Percentiles rank a stretch among this genome's conserved stretches.
Conservation (phyloP, 2,888 invertebrate species). For the Thymelicus acteon region DNA sequence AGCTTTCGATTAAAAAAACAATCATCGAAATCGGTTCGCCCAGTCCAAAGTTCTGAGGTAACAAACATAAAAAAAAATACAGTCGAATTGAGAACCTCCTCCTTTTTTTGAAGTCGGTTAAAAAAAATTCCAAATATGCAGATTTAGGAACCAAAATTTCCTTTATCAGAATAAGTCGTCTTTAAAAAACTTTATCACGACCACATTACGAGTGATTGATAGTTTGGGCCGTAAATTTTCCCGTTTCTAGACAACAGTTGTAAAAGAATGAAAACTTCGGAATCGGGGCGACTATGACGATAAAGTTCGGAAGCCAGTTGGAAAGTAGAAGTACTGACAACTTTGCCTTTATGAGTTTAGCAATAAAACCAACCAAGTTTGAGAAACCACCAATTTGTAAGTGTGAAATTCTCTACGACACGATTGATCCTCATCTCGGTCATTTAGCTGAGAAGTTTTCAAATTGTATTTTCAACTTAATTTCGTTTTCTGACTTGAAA, state of each 20-base stretch:
- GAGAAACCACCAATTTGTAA: background rate
- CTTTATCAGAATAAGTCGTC: background rate
- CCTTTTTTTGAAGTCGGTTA: no score
- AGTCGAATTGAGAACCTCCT: no score
- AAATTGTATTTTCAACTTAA: background rate
- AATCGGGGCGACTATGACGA: background rate
- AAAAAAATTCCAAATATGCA: no score
- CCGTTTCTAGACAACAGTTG: conserved; percentile 3
- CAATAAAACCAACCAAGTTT: background rate
- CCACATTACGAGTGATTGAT: background rate
- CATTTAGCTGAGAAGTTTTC: background rate
- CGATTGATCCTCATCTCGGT: background rate
- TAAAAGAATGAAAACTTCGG: conserved; percentile 3
- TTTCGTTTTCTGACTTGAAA: background rate
- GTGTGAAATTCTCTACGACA: background rate
- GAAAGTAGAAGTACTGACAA: background rate
- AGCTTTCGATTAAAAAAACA: no score
- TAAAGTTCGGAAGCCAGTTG: background rate
- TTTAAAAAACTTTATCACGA: background rate
- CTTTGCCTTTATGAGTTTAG: background rate
- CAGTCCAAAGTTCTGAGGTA: no score
- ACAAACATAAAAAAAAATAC: no score
- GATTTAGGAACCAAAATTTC: background rate
- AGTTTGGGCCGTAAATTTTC: background rate
- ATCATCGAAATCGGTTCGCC: no score